Base-by-base conservation (phyloP, 2,113 vertebrate species). In the Geococcyx californianus region DNA sequence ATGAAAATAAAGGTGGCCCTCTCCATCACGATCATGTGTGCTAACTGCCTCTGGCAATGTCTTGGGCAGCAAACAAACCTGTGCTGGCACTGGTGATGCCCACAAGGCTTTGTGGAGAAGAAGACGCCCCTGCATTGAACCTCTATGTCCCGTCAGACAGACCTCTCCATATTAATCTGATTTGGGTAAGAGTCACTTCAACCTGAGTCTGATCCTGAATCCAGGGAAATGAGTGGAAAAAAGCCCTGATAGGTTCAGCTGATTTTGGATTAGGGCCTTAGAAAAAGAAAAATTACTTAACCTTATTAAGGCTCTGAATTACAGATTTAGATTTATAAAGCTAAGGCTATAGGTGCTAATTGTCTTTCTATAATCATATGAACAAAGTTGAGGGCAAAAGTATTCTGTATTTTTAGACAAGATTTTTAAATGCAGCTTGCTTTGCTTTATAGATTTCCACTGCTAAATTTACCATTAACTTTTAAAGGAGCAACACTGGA, bases 231-330 rank as follows among this genome's bases (percentile, higher is more conserved):
- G 9, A 2, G 33, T 7, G 13, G 18, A 33, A 89, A 70, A 44
- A 81, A 47, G 7, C 49, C 52, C 34, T 54, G 44, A 40, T 34
- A 80, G 44, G 19, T 70, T 59, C 17, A 55, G 24, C 31, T 0
- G 0, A 47, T n/a, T 92, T 52, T 80, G 26, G 87, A 93, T 77
- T 19, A 92, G 40, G 20, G 6, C 8, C 12, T 59, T 34, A 66
- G 56, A 89, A 58, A 82, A 56, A 55, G 47, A 55, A 21, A 36
- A 33, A 47, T 10, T 10, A 70, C 63, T 94, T 87, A 94, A 91
- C 76, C 80, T 87, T 93, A 86, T 92, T 94, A 90, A 90, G 34
- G 84, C 64, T 95, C 90, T 93, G 92, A 96, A 83, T 93, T 93
- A 86, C 94, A 94, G 88, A 96, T 86, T 88, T 79, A 95, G 86